Evolutionary conservation across 1,140 invertebrate species (phyloP).

Genomic region (Gerris buenoi): DNA sequence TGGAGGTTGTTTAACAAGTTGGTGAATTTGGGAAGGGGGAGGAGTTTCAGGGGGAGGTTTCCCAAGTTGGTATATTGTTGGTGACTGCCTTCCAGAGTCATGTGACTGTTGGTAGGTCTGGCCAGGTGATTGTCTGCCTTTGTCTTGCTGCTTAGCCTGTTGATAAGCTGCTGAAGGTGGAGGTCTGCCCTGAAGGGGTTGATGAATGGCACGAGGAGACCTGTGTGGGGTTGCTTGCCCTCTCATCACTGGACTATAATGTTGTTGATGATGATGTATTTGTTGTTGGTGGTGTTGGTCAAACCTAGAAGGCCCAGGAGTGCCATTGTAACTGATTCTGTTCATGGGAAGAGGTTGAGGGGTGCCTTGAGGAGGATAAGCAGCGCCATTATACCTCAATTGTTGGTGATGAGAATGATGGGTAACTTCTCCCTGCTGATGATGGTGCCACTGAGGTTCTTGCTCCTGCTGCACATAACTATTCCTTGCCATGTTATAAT

Average conservation of each 20-base stretch:
- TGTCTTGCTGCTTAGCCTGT: neutral
- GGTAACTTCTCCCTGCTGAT: neutral
- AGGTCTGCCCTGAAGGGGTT: neutral
- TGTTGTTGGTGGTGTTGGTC: constrained; percentile 4
- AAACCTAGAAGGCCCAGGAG: neutral
- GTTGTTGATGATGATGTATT: neutral
- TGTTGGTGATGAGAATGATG: neutral
- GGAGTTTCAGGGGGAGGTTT: constrained; percentile 3
- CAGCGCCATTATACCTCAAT: neutral
- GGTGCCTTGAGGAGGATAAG: neutral
- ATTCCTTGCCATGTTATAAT: neutral
- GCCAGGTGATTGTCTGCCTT: neutral
- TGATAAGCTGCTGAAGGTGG: constrained; percentile 2
- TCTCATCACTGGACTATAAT: neutral
- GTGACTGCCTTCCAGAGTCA: neutral
- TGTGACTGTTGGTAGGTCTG: neutral
- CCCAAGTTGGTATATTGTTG: neutral
- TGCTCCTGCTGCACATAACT: neutral
- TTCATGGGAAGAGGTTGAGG: neutral
- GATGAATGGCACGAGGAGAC: neutral
- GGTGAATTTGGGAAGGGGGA: neutral
- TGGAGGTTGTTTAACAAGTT: neutral
- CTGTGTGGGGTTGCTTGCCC: neutral
- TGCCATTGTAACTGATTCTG: neutral
- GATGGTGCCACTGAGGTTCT: neutral